Evolutionary conservation across 2,888 invertebrate genomes (phyloP), one percentile per base, ranked within the genome.

Genomic region (Brachylomia viminalis): DNA sequence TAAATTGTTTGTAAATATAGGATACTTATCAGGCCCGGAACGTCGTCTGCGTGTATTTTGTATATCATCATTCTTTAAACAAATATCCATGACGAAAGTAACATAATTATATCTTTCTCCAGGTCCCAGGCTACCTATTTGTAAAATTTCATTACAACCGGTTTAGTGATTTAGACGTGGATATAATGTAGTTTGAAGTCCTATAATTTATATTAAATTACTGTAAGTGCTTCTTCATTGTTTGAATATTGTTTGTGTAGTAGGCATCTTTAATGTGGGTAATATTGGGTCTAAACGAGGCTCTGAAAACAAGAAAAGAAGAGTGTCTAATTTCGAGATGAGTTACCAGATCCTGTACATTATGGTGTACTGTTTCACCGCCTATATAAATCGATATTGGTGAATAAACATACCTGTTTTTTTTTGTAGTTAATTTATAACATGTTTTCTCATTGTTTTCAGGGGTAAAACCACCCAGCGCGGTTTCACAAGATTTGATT

Each of bases 401-500:
- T 42, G 27, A 56, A 67, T 54, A 38, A 38, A 38, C 13, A 68
- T n/a, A 3, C 17, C 20, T 20, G 15, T 27, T 27, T 67, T 23
- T 59, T 59, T 56, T 62, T 23, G 23, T 23, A 42, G 15, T 45
- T 42, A n/a, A 15, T n/a, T 7, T 73, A 33, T n/a, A 42, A 67
- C 5, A 15, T 20, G 10, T 56, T 38, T 74, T 72, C 70, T 68
- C 30, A 23, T 74, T 83, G 56, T 72, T 90, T 89, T 80, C 86
- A 86, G 87, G 83, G 4, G 80, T 71, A 54, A 88, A 90, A 64
- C 72, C 75, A 52, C 85, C 89, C 15, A 85, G 87, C 15, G 89
- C 87, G 72, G 77, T 94, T 1, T 47, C 83, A 47, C 70, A 59
- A 66, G 87, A 87, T 62, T 72, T 87, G 52, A 94, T 97, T 20